Base-by-base conservation (phyloP, 2,113 vertebrate genomes). In the Caloenas nicobarica region DNA sequence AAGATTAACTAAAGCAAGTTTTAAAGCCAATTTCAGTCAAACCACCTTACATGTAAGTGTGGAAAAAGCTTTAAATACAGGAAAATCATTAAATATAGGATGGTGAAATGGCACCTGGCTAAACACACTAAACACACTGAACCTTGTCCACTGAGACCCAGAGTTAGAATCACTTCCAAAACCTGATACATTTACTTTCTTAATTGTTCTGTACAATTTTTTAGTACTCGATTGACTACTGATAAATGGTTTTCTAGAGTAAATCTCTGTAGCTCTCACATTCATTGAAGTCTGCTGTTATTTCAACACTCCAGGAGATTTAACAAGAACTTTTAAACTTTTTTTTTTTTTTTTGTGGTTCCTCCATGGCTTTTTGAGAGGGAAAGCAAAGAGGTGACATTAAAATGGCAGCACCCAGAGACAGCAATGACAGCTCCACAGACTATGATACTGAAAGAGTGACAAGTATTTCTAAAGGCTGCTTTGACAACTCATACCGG, bases 381-480 rank as follows among this genome's bases (percentile, higher is more conserved):
- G 18, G 57, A 88, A 92, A 95, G 92, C 82, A 85, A 96, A 95
- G 74, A 97, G 92, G 94, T 96, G 93, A 95, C 89, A 95, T 93
- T 94, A 86, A 95, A 96, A 97, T 97, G 95, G 91, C 95, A 97
- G 92, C 86, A 88, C 73, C 91, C 93, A 89, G 93, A 96, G 96
- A 97, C 95, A 96, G 91, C 93, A 91, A 64, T 96, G 91, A 97
- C 96, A 97, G 95, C 93, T 96, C 65, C 60, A 91, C 79, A 95
- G 88, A 92, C 93, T 93, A 33, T 95, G 97, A 94, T 94, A 74
- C 93, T 78, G 69, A 44, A 88, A 93, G 96, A 97, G 68, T 96
- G 95, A 97, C 96, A 97, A 91, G 86, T 65, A 95, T 96, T 97
- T 96, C 95, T 96, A 95, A 92, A 96, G 91, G 92, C 91, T 96